Evolutionary conservation across 2,888 invertebrate genomes (phyloP), one percentile per base, ranked within the genome.

Genomic region (Callyntrura guangdongensis): DNA sequence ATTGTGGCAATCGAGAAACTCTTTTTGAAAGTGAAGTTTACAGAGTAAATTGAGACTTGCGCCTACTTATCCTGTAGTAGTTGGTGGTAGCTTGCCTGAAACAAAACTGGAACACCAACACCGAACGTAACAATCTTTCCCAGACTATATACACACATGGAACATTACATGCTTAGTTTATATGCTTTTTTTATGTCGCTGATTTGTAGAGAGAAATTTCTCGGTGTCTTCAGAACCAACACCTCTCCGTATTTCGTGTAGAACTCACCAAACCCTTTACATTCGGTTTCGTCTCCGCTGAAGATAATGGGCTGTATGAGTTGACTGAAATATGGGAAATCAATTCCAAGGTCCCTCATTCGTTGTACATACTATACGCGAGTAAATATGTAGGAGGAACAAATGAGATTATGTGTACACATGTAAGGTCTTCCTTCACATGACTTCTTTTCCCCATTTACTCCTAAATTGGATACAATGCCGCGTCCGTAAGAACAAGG

Each of bases 291-390:
- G n/a, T 83, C 64, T 49, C 77, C 59, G 47, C 86, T 79, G 79
- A 47, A 86, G 86, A 86, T 86, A 86, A 86, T 86, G 86, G 79
- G 79, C 77, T 86, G 67, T 64, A 86, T 49, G 79, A 79, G 53
- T 22, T 81, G 87, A 87, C 79, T 87, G 81, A 87, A 87, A 81
- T 87, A 87, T 87, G 87, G 53, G 49, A 81, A 87, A 87, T 87
- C 87, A 87, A 87, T 87, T 87, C 87, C 87, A 81, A 87, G 79
- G 67, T 86, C 56, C 20, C 11, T 56, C 27, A 79, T 59, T 81
- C 79, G 36, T 87, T 87, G 64, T 20, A 79, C 8, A 79, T 14
- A 69, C 79, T 0, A 79, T 14, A 69, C 79, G 14, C 22, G 53
- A 61, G 49, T 22, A 86, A 59, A 69, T 67, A 36, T 36, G 36